Percentiles rank a stretch among this genome's conserved stretches.
These are phyloP conservation scores for Microtus oregoni DNA, from an alignment of 2,113 vertebrate species.

Conservation along the genomic window DNA sequence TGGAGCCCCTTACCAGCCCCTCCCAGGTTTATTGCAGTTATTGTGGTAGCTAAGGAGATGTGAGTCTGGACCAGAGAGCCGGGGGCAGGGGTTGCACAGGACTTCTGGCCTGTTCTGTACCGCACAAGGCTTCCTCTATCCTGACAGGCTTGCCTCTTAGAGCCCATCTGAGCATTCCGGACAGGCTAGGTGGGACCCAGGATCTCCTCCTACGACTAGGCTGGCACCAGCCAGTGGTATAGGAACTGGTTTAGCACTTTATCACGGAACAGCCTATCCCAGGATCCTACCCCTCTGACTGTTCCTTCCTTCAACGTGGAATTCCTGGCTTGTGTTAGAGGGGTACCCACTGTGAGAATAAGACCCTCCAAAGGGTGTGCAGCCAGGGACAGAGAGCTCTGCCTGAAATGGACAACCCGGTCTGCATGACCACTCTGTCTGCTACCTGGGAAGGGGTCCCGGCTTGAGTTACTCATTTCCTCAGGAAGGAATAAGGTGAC, in stretches of 20 bases:
- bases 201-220: neutral
- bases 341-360: neutral
- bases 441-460: neutral
- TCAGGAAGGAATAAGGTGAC: neutral
- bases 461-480: neutral
- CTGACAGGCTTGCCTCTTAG: neutral
- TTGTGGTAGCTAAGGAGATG: neutral
- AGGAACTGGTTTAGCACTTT: slow-evolving; percentile 19
- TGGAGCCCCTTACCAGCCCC: neutral
- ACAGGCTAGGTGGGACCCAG: neutral
- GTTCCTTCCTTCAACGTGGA: slow-evolving; percentile 35
- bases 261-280: neutral
- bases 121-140: neutral
- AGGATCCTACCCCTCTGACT: neutral
- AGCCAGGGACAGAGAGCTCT: neutral
- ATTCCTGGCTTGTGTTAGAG: slow-evolving; percentile 44
- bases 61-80: neutral
- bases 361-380: neutral
- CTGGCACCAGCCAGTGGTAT: neutral
- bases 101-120: neutral
- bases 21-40: neutral
- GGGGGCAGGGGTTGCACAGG: neutral
- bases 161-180: neutral
- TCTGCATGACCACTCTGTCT: neutral
- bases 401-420: neutral